A percentile compares a stretch with the other conserved stretches of the same genome.
These are phyloP conservation scores for Plestiodon gilberti DNA, from an alignment of 2,113 vertebrate species.

Conservation along the genomic window DNA sequence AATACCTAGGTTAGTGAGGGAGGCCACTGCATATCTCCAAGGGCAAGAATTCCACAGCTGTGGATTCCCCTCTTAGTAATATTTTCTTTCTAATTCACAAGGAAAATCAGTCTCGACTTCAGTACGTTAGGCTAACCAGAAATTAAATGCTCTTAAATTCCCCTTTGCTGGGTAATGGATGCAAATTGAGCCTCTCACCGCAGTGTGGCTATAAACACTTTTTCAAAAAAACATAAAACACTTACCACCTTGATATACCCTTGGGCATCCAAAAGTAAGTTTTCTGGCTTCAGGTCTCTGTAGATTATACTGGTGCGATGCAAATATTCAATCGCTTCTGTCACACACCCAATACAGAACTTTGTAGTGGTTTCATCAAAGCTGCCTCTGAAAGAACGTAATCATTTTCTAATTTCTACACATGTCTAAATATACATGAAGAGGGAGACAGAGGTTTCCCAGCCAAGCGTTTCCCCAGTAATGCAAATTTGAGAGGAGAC, in stretches of 20 bases:
- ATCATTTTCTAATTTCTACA: neutral
- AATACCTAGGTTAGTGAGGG: too few species aligned
- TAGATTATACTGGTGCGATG: conserved; percentile 90
- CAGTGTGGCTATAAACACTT: neutral
- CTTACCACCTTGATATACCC: conserved; percentile 93
- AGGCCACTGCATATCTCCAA: too few species aligned
- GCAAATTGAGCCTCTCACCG: neutral
- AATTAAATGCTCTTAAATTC: neutral
- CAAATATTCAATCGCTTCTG: conserved; percentile 93
- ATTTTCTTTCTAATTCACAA: neutral
- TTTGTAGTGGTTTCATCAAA: conserved; percentile 91
- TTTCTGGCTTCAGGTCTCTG: conserved; percentile 94
- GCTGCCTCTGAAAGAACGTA: conserved; percentile 82
- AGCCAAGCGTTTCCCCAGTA: too few species aligned
- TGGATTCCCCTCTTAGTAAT: neutral
- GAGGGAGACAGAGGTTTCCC: neutral
- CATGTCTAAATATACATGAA: too few species aligned
- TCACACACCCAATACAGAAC: conserved; percentile 92
- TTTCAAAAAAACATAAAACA: neutral
- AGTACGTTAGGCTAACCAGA: neutral
- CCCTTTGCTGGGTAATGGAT: neutral
- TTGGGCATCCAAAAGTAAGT: conserved; percentile 90
- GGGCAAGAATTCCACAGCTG: too few species aligned
- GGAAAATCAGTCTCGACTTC: neutral
- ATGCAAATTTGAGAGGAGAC: neutral